Evolutionary conservation across 1,140 invertebrate species (phyloP).

Genomic region (Elysia chlorotica): DNA sequence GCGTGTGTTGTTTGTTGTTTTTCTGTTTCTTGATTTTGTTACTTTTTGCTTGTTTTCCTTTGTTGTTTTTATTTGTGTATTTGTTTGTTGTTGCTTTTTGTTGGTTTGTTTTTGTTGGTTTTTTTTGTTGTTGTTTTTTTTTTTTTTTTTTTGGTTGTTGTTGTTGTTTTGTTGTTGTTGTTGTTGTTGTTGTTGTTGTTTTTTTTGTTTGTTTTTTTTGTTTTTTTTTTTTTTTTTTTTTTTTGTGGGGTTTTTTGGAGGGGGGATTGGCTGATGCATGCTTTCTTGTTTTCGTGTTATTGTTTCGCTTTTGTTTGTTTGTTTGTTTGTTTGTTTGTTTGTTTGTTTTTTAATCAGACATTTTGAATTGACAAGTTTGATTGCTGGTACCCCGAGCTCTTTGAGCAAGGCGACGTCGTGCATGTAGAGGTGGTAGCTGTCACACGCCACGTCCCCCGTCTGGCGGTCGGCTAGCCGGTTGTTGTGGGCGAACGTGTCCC

Average conservation of each 20-base stretch:
- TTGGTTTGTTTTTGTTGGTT: too few relatives aligned
- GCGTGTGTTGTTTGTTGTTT: too few relatives aligned
- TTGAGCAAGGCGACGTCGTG: conserved; percentile 70
- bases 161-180: too few relatives aligned
- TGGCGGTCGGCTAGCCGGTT: conserved; percentile 64
- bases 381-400: conserved; percentile 58
- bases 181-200: too few relatives aligned
- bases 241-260: not conserved
- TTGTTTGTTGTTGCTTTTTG: too few relatives aligned
- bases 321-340: not conserved
- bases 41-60: too few relatives aligned
- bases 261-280: not conserved
- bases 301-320: not conserved
- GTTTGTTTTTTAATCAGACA: not conserved
- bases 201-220: not conserved
- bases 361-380: too few relatives aligned
- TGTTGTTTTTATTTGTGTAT: too few relatives aligned
- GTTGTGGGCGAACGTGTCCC: conserved; percentile 69
- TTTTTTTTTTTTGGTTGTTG: not conserved
- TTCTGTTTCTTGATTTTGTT: too few relatives aligned
- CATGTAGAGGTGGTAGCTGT: conserved; percentile 72
- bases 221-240: not conserved
- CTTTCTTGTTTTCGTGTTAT: too few relatives aligned
- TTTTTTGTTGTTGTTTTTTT: not conserved
- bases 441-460: conserved; percentile 71